Conservation (phyloP, 2,797 vertebrate genomes). For the Poeciliopsis presidionis region DNA sequence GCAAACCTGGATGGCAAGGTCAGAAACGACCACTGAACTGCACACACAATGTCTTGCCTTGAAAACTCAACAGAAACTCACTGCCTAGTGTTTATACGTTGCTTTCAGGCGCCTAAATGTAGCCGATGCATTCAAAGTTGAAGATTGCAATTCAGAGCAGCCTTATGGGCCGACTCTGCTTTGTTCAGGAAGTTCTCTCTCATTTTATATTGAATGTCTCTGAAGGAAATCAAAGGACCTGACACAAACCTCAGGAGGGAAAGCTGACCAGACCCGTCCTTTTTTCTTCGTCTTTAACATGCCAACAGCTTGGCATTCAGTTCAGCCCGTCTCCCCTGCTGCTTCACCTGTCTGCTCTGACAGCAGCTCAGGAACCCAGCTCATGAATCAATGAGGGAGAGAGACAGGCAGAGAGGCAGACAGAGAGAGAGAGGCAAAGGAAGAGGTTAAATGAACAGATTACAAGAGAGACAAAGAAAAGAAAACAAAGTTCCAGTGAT, state of each 20-base stretch:
- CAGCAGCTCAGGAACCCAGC: constrained; percentile 69
- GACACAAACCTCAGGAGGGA: constrained; percentile 62
- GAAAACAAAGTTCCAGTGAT: constrained; percentile 41
- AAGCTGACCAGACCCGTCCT: constrained; percentile 52
- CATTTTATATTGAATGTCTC: constrained; percentile 58
- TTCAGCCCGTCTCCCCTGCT: constrained; percentile 58
- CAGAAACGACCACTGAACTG: constrained; percentile 43
- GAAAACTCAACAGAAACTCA: not conserved
- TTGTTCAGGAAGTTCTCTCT: constrained; percentile 45
- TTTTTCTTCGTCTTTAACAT: constrained; percentile 53
- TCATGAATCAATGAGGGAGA: constrained; percentile 59
- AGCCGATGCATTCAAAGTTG: constrained; percentile 11
- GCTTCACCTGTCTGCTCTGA: constrained; percentile 74
- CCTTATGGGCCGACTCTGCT: constrained; percentile 21
- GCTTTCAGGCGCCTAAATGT: constrained; percentile 25
- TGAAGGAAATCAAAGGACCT: constrained; percentile 60
- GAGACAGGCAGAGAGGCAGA: constrained; percentile 51
- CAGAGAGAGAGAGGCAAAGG: constrained; percentile 23
- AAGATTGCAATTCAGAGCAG: constrained; percentile 7
- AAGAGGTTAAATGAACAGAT: constrained; percentile 24
- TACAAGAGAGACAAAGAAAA: constrained; percentile 9
- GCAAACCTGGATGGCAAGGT: constrained; percentile 99
- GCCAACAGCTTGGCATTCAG: constrained; percentile 59
- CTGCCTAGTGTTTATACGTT: constrained; percentile 3
- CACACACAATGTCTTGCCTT: not conserved